These are phyloP conservation scores for Mormyrus hasselquistii DNA, from an alignment of 2,797 vertebrate genomes.

Conservation along the genomic window DNA sequence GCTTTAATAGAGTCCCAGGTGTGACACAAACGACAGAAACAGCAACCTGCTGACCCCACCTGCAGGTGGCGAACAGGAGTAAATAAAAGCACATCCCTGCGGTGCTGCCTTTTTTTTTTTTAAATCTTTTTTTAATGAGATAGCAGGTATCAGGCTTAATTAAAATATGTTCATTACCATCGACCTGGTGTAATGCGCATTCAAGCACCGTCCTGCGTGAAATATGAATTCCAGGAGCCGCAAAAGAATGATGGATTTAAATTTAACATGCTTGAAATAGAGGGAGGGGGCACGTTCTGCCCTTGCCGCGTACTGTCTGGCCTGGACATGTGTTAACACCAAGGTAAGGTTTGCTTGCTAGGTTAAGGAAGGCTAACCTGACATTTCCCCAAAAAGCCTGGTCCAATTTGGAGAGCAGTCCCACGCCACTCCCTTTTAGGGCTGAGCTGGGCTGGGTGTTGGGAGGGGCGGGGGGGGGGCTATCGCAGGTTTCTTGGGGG, in stretches of 20 bases:
- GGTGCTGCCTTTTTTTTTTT: not conserved
- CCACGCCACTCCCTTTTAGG: not conserved
- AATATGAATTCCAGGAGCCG: not conserved
- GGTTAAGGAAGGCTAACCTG: not conserved
- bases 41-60: not conserved
- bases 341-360: not conserved
- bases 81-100: not conserved
- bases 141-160: not conserved
- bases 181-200: not conserved
- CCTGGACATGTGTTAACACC: not conserved
- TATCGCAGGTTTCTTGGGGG: not conserved
- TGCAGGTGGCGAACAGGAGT: not conserved
- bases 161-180: not conserved
- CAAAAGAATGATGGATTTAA: not conserved
- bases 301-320: not conserved
- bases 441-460: not conserved
- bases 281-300: not conserved
- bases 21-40: not conserved
- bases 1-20: not conserved
- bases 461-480: not conserved
- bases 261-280: not conserved
- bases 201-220: not conserved
- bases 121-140: not conserved
- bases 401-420: not conserved
- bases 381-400: slow-evolving; percentile 4